A percentile compares a stretch with the other conserved stretches of the same genome.
Conservation (phyloP, 2,113 vertebrate species). For the Tamias sibiricus region DNA sequence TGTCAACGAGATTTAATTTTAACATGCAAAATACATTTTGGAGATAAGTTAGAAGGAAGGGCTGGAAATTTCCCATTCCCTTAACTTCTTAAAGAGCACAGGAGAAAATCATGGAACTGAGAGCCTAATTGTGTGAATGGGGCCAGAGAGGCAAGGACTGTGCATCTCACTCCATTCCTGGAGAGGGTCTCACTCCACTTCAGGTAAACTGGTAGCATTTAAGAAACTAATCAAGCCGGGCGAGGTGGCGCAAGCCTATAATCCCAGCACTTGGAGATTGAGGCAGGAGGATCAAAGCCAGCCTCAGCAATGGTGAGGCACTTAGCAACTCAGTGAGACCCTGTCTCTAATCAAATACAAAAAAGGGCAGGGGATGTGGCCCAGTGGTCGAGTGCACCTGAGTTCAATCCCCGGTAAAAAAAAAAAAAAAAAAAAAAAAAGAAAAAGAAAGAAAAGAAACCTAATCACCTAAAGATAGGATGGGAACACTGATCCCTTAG, state of each 20-base stretch:
- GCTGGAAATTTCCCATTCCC: background rate
- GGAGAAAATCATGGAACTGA: background rate
- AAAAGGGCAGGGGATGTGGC: no score
- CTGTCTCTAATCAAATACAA: no score
- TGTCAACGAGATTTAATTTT: background rate
- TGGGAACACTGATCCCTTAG: background rate
- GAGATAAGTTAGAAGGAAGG: background rate
- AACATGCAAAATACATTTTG: background rate
- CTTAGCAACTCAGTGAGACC: no score
- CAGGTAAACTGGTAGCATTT: background rate
- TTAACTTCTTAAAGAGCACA: conserved; percentile 18
- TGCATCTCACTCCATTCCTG: background rate
- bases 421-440: no score
- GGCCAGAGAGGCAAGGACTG: background rate
- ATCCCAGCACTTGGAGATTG: no score
- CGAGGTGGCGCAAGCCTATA: no score
- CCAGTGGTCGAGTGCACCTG: no score
- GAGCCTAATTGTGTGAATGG: background rate
- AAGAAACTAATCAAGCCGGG: no score
- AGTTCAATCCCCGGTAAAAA: no score
- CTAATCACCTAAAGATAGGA: background rate
- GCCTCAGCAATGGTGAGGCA: no score
- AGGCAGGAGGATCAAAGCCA: no score
- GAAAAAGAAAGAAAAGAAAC: no score
- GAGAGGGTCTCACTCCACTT: background rate